Conservation (phyloP, 53 echinoderm and acorn worm genomes). For the Luidia sarsii region DNA sequence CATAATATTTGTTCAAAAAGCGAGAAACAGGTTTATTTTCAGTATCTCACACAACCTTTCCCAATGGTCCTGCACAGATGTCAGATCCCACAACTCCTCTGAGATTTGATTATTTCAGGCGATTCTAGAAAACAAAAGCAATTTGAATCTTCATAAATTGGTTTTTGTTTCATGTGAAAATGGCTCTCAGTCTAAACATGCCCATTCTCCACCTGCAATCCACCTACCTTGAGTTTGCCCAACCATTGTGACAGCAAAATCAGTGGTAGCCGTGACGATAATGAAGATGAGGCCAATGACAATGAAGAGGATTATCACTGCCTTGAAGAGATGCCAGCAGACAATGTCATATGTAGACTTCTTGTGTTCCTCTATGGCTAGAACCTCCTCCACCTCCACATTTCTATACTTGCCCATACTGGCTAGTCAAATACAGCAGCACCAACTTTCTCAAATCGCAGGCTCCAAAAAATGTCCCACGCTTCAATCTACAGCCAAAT, state of each 20-base stretch:
- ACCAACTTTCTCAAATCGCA: too few relatives aligned
- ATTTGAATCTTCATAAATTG: background rate
- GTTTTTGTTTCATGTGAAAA: background rate
- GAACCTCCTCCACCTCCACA: background rate
- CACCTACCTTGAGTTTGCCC: constrained; percentile 9
- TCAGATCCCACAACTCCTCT: too few relatives aligned
- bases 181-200: background rate
- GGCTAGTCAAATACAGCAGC: too few relatives aligned
- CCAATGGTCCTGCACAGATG: too few relatives aligned
- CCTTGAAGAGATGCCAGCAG: constrained; percentile 3
- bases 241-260: constrained; percentile 1
- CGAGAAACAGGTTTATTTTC: too few relatives aligned
- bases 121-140: too few relatives aligned
- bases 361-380: background rate
- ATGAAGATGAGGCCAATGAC: constrained; percentile 19
- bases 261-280: constrained; percentile 21
- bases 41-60: too few relatives aligned
- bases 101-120: too few relatives aligned
- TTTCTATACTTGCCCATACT: constrained; percentile 25
- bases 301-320: constrained; percentile 11
- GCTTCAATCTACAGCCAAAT: too few relatives aligned
- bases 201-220: background rate
- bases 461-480: too few relatives aligned
- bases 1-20: too few relatives aligned
- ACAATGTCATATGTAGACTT: background rate